Percentiles rank a stretch among this genome's conserved stretches.
These are phyloP conservation scores for Drosophila niveifrons DNA, from an alignment of 2,888 invertebrate species.

Conservation along the genomic window DNA sequence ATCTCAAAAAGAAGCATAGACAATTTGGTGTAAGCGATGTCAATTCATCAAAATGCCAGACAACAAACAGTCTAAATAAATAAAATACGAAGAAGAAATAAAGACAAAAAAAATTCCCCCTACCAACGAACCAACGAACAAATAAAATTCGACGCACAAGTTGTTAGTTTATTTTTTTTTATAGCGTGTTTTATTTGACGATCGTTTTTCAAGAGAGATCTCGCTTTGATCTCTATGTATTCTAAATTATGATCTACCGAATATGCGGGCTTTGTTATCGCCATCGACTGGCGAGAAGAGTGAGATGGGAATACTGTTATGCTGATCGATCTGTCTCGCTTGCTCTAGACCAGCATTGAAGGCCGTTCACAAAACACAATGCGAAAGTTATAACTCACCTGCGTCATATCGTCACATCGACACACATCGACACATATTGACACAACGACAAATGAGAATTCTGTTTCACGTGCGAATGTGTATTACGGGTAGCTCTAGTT, in stretches of 20 bases:
- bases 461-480: not conserved
- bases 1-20: not conserved
- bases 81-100: not conserved
- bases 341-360: constrained; percentile 17
- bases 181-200: constrained; percentile 30
- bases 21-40: not conserved
- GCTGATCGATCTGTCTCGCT: not conserved
- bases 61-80: not conserved
- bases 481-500: not conserved
- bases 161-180: constrained; percentile 36
- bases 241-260: constrained; percentile 25
- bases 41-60: constrained; percentile 48
- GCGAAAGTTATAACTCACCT: constrained; percentile 35
- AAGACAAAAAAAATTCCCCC: constrained; percentile 30
- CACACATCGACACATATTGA: not conserved
- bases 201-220: constrained; percentile 28
- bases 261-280: constrained; percentile 29
- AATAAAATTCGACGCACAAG: constrained; percentile 31
- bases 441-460: not conserved
- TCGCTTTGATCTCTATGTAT: constrained; percentile 35
- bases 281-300: not conserved
- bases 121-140: no score
- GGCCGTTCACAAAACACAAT: constrained; percentile 39
- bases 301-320: not conserved
- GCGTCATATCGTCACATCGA: constrained; percentile 14